These are phyloP conservation scores for Papilio protenor DNA, from an alignment of 2,888 invertebrate species.

Conservation along the genomic window DNA sequence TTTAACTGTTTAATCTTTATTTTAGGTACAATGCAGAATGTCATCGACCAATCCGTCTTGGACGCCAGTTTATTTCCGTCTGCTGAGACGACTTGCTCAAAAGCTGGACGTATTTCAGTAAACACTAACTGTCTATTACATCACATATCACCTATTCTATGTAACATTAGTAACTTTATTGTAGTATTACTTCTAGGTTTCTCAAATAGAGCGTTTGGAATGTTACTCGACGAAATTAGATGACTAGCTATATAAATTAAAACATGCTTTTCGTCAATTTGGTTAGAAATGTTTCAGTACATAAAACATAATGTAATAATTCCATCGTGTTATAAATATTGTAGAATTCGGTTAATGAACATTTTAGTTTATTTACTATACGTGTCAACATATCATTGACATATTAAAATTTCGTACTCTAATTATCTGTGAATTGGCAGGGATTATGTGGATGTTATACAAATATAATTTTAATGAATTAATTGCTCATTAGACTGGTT, in stretches of 20 bases:
- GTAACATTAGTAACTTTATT: slow-evolving; percentile 15
- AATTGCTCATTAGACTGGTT: not conserved
- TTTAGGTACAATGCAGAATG: slow-evolving; percentile 80
- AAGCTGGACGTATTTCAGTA: slow-evolving; percentile 59
- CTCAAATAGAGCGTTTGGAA: not conserved
- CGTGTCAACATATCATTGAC: slow-evolving; percentile 26
- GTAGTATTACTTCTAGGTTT: not conserved
- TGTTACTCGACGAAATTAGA: slow-evolving; percentile 22
- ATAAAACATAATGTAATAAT: not conserved
- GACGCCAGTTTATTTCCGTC: slow-evolving; percentile 82
- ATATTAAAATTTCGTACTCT: not conserved
- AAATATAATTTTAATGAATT: not conserved
- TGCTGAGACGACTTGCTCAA: slow-evolving; percentile 72
- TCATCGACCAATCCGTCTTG: slow-evolving; percentile 80
- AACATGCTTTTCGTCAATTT: slow-evolving; percentile 6
- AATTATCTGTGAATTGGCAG: not conserved
- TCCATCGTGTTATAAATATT: not conserved
- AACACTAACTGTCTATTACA: slow-evolving; percentile 61
- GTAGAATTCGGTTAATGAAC: not conserved
- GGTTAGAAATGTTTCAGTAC: not conserved
- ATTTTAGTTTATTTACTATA: not conserved
- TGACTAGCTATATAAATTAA: slow-evolving; percentile 20
- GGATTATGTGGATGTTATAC: not conserved
- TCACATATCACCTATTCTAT: slow-evolving; percentile 62
- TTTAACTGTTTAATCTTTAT: slow-evolving; percentile 45